Evolutionary conservation across 2,797 vertebrate species (phyloP), one percentile per base, ranked within the genome.

Genomic region (Danio tinwini): DNA sequence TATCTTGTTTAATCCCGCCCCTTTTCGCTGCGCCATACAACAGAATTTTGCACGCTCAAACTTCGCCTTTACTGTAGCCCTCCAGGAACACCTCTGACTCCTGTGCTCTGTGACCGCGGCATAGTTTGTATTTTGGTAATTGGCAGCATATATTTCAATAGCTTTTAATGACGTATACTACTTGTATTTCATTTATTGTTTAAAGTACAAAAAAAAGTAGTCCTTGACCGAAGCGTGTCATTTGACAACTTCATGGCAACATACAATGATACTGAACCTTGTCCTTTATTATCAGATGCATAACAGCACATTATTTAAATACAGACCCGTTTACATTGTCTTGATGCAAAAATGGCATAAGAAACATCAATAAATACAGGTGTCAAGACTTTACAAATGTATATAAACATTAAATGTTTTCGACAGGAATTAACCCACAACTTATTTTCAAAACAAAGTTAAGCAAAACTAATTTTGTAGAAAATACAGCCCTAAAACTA

Each of bases 291-390:
- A 69, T 49, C 44, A 69, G 5, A 68, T 49, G 29, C 16, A 17
- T 40, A 59, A 59, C 44, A 47, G 63, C 17, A 67, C 52, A 56
- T 21, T 13, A n/a, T 10, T 37, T 61, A n/a, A 16, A 47, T 37
- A 77, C 19, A 77, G 63, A 47, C 21, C 44, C 5, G 6, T 37
- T 55, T 58, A 56, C 3, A 17, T 59, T 40, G 44, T 63, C 13
- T 42, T 49, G 49, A 56, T 55, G 69, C 40, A 56, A 55, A 67
- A 65, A 29, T 44, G 39, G 14, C 50, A 56, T 37, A 56, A 3
- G 62, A 76, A 76, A 76, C 74, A 49, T 55, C 14, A 65, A 76
- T 76, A 67, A 67, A 76, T 76, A 76, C 63, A 67, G 52, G 40
- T 37, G 62, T 76, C 62, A 76, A 53, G 62, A 55, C 50, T 67